Percentiles rank a stretch among this genome's conserved stretches.
Evolutionary conservation across 2,113 vertebrate genomes (phyloP).

Genomic region (Ceuthmochares aereus): DNA sequence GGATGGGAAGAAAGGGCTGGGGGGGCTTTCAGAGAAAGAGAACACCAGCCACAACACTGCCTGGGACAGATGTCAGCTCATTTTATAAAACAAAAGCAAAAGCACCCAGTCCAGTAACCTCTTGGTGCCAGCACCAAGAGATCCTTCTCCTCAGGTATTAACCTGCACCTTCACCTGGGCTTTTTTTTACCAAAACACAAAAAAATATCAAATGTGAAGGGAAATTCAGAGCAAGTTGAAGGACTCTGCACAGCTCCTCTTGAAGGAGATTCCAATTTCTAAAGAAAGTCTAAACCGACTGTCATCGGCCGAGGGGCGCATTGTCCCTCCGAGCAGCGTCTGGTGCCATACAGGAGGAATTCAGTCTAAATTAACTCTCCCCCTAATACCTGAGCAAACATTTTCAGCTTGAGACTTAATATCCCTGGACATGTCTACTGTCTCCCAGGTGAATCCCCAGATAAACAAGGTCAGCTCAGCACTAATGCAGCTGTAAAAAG

Average conservation of each 20-base stretch:
- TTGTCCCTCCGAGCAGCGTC: conserved; percentile 4
- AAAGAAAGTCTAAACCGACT: background rate
- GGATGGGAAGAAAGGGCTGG: accelerated
- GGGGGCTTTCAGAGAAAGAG: background rate
- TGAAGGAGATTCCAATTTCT: background rate
- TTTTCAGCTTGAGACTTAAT: conserved; percentile 66
- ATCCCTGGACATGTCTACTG: conserved; percentile 69
- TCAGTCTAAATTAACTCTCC: conserved; percentile 62
- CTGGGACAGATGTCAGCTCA: background rate
- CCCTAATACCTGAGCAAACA: conserved; percentile 72
- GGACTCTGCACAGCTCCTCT: background rate
- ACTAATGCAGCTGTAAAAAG: conserved; percentile 67
- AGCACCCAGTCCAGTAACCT: accelerated
- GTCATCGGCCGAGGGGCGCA: background rate
- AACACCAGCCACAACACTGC: background rate
- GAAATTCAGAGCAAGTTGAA: background rate
- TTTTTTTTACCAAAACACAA: background rate
- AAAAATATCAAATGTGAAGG: background rate
- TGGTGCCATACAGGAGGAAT: conserved; percentile 62
- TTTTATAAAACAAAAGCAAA: background rate
- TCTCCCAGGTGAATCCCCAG: conserved; percentile 74
- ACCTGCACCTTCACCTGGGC: background rate
- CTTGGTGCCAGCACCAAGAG: background rate
- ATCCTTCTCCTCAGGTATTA: background rate
- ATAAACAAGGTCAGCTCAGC: conserved; percentile 76